Conservation (phyloP, 2,888 invertebrate genomes). For the Cephus pygmeus region DNA sequence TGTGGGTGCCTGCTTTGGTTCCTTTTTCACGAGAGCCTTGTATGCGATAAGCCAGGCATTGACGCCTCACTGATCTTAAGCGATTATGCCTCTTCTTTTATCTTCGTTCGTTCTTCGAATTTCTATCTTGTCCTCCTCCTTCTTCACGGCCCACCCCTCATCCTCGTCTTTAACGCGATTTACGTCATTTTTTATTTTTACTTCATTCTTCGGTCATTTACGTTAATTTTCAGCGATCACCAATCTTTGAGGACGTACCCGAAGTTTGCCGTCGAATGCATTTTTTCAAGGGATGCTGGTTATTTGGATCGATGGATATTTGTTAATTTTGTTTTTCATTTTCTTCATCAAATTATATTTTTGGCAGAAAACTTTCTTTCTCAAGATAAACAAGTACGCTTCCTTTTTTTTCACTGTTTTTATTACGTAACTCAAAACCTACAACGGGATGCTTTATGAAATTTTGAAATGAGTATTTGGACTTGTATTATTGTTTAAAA, state of each 20-base stretch:
- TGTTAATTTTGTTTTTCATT: neutral
- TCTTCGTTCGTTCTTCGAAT: slow-evolving; percentile 27
- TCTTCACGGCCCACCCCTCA: slow-evolving; percentile 19
- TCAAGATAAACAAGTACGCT: neutral
- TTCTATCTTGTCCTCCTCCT: slow-evolving; percentile 14
- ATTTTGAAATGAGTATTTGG: neutral
- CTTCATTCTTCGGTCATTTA: neutral
- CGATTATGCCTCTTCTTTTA: slow-evolving; percentile 46
- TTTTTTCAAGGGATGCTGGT: neutral
- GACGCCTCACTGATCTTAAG: slow-evolving; percentile 57
- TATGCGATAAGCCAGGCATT: slow-evolving; percentile 46
- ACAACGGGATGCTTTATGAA: neutral
- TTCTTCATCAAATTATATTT: neutral
- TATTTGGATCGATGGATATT: neutral
- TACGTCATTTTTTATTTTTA: neutral
- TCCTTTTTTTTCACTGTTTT: neutral
- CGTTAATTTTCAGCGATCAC: neutral
- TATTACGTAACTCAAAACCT: neutral
- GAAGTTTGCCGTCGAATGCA: neutral
- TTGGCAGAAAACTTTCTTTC: neutral
- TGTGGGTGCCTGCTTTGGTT: slow-evolving; percentile 14
- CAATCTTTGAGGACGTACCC: no score
- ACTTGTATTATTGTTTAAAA: neutral
- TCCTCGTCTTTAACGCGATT: slow-evolving; percentile 9
- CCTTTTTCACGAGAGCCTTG: slow-evolving; percentile 13